Conservation (phyloP, 2,888 invertebrate species). For the Andrena bucephala region DNA sequence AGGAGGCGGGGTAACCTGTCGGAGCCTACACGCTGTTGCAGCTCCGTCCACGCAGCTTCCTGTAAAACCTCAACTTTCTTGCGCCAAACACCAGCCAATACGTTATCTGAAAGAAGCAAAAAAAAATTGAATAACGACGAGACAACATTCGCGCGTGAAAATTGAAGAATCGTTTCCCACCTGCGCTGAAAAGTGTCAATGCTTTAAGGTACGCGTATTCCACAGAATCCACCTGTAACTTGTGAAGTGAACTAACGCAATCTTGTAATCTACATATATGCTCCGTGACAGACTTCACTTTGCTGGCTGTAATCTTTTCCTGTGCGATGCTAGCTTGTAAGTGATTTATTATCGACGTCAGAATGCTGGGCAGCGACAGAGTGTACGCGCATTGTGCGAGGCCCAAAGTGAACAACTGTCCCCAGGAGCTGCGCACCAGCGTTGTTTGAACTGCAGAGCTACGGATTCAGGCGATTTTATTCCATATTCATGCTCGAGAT, state of each 20-base stretch:
- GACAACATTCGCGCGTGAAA: not conserved
- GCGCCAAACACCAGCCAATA: conserved; percentile 82
- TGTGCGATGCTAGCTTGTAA: conserved; percentile 91
- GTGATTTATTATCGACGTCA: conserved; percentile 93
- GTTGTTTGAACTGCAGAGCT: conserved; percentile 94
- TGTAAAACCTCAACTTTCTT: conserved; percentile 86
- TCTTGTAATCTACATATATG: conserved; percentile 94
- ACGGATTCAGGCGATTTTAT: conserved; percentile 74
- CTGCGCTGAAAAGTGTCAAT: conserved; percentile 93
- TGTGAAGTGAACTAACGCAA: conserved; percentile 91
- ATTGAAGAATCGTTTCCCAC: conserved; percentile 83
- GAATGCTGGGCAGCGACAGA: conserved; percentile 91
- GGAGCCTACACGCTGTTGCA: conserved; percentile 86
- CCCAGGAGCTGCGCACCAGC: conserved; percentile 95
- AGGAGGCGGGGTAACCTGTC: conserved; percentile 88
- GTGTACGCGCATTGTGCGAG: conserved; percentile 94
- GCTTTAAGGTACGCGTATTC: conserved; percentile 96
- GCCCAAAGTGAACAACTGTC: conserved; percentile 95
- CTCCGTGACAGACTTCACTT: conserved; percentile 91
- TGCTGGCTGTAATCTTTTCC: conserved; percentile 91
- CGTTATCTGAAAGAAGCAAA: conserved; percentile 76
- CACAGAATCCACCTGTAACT: conserved; percentile 91
- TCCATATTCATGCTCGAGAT: not conserved
- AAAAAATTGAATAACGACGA: not conserved
- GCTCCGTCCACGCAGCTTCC: conserved; percentile 86